Evolutionary conservation across 2,113 vertebrate genomes (phyloP).

Genomic region (Corydoras sp.): DNA sequence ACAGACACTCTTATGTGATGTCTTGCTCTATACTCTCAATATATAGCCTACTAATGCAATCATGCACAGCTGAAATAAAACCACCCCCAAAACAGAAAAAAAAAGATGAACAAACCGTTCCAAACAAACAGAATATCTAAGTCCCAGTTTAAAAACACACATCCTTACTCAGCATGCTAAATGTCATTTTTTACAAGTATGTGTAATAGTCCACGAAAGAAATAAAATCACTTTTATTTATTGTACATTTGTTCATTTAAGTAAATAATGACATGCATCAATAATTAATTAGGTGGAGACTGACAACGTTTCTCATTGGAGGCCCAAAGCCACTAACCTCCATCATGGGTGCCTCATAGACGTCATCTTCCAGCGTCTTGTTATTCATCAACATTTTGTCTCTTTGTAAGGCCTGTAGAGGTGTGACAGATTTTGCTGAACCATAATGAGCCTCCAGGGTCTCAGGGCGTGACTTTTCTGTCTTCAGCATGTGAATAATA

Average conservation of each 20-base stretch:
- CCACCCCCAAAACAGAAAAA: too few species aligned
- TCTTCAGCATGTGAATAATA: slow-evolving; percentile 86
- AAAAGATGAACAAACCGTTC: too few species aligned
- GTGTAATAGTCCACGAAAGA: too few species aligned
- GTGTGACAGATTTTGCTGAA: slow-evolving; percentile 70
- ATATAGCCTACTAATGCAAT: too few species aligned
- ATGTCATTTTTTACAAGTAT: too few species aligned
- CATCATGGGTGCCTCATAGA: slow-evolving; percentile 88
- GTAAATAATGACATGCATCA: neutral
- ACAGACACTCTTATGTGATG: too few species aligned
- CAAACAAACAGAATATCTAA: too few species aligned
- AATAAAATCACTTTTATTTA: neutral
- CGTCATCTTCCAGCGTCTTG: slow-evolving; percentile 69
- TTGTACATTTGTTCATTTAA: neutral
- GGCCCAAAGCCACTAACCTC: slow-evolving; percentile 70
- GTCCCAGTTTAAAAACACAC: too few species aligned
- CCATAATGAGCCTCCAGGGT: slow-evolving; percentile 88
- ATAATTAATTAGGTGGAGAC: too few species aligned
- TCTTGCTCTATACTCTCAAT: too few species aligned
- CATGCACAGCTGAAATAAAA: too few species aligned
- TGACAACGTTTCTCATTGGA: neutral
- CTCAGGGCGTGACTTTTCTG: slow-evolving; percentile 76
- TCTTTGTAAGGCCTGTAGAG: slow-evolving; percentile 83
- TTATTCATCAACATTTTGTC: slow-evolving; percentile 72
- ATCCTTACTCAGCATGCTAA: too few species aligned